A percentile compares a stretch with the other conserved stretches of the same genome.
Conservation (phyloP, 2,888 invertebrate genomes). For the Lepidochrysops patricia region DNA sequence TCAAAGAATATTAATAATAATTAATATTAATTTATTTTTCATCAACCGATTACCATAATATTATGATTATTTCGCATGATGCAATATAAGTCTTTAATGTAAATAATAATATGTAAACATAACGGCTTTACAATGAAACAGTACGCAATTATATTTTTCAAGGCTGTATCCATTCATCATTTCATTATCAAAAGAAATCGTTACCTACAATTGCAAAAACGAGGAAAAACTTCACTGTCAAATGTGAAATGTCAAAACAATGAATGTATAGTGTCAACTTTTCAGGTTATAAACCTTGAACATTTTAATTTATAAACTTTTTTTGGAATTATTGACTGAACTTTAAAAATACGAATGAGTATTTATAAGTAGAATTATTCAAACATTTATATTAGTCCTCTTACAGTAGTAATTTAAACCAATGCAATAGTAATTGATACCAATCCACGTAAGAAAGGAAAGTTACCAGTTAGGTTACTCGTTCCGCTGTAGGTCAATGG, state of each 20-base stretch:
- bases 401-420: background rate
- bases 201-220: background rate
- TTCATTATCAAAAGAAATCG: background rate
- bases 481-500: conserved; percentile 62
- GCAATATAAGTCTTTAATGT: background rate
- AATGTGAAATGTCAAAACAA: background rate
- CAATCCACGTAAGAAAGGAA: conserved; percentile 50
- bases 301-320: background rate
- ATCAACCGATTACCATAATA: too few species aligned
- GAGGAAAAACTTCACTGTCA: background rate
- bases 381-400: background rate
- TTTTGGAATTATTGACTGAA: background rate
- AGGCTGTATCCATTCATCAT: background rate
- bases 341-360: background rate
- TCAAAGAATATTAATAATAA: too few species aligned
- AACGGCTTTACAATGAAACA: too few species aligned
- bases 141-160: background rate
- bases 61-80: too few species aligned
- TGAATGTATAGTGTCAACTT: background rate
- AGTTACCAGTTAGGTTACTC: conserved; percentile 42
- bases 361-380: background rate
- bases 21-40: too few species aligned
- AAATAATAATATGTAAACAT: too few species aligned
- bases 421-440: conserved; percentile 16
- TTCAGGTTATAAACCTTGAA: conserved; percentile 10